phyloP scores from a whole-genome alignment of 37 sponge, comb jelly and placozoan species.

The Ianthella basta region DNA sequence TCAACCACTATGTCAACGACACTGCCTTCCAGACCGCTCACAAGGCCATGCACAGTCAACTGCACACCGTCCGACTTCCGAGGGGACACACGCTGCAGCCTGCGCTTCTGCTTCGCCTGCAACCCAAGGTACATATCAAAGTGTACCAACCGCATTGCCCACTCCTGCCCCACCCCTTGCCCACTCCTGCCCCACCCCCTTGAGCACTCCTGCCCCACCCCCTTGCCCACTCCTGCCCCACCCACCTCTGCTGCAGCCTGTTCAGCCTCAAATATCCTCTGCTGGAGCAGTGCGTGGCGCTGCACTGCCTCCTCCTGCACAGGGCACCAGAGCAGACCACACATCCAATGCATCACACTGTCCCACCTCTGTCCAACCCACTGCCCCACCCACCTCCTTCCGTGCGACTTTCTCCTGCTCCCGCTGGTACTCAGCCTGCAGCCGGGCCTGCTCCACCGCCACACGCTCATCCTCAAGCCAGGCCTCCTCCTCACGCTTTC shows the following conservation, averaged over 20 bases:
- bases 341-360: background rate
- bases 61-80: too few species aligned
- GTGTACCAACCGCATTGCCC: too few species aligned
- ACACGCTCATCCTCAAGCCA: background rate
- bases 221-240: background rate
- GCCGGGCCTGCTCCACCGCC: background rate
- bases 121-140: too few species aligned
- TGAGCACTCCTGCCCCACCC: background rate
- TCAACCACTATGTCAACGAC: too few species aligned
- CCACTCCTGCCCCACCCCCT: background rate
- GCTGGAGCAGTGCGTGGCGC: slow-evolving; percentile 27
- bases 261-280: slow-evolving; percentile 31
- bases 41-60: too few species aligned
- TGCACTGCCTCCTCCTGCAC: background rate
- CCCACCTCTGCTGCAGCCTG: slow-evolving; percentile 10
- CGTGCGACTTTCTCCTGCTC: background rate
- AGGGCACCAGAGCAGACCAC: background rate
- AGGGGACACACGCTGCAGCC: too few species aligned
- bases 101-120: too few species aligned
- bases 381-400: background rate
- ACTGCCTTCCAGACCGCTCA: too few species aligned
- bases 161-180: background rate
- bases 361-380: background rate
- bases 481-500: background rate
- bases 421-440: background rate